Base-by-base conservation (phyloP, 2,797 vertebrate species). In the Pelobates cultripes region DNA sequence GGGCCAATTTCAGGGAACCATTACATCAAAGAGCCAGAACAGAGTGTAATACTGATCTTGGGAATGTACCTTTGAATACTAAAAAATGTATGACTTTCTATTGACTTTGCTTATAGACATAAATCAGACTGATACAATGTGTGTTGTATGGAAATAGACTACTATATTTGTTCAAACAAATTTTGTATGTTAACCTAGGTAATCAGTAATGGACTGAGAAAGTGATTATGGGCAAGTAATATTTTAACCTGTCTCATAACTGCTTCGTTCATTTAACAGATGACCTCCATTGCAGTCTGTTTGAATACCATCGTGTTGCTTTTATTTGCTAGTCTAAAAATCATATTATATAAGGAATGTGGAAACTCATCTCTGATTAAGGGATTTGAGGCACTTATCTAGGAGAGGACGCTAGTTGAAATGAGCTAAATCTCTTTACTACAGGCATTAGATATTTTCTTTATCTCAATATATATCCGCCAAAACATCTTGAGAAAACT, bases 81-180 rank as follows among this genome's bases (percentile, higher is more conserved):
- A 86, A 89, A 9, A 88, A 90, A 85, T 82, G 73, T 85, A 2
- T 89, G 89, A 92, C 89, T 91, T 90, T 89, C 88, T 73, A 63
- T 84, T 91, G 90, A 91, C 89, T 90, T 91, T 90, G 88, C 86
- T 80, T 77, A 73, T 84, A 86, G 78, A 86, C 71, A 84, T 84
- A 80, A 80, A 84, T 84, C 82, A 84, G 77, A 47, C 42, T 14
- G 73, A 79, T 76, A 73, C 67, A 84, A 76, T 72, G 68, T 66
- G 73, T 63, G 75, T 84, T 72, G 68, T 84, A 84, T 84, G 77
- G 82, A 84, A 79, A 84, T 67, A 72, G 40, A 47, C 17, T 44
- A 44, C 43, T 71, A 76, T 80, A 72, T 80, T 79, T 80, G 73
- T 80, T 79, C 73, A 75, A 60, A 76, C 47, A 71, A 47, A 8